Evolutionary conservation across 2,797 vertebrate genomes (phyloP).

Genomic region (Columba guinea): DNA sequence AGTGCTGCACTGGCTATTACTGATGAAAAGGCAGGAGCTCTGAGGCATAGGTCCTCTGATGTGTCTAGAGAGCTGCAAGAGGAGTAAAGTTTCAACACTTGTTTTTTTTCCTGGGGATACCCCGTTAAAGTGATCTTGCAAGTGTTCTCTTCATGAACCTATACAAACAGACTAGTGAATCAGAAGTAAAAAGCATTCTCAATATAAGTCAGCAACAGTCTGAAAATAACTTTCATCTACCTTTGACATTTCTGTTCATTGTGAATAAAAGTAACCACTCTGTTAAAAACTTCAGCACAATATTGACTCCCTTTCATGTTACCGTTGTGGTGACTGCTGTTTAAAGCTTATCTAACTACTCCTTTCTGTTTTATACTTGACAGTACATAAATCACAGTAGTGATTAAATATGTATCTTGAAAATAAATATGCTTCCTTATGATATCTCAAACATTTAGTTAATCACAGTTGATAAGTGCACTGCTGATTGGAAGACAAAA

Average conservation of each 20-base stretch:
- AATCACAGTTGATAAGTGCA: neutral
- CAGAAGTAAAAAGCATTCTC: neutral
- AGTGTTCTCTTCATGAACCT: neutral
- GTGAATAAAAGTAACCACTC: neutral
- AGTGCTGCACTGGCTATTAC: neutral
- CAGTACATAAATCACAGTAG: neutral
- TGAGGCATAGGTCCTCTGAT: neutral
- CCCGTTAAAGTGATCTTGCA: neutral
- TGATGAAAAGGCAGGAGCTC: neutral
- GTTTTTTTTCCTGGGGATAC: neutral
- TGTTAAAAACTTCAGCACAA: neutral
- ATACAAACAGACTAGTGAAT: neutral
- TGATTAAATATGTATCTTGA: neutral
- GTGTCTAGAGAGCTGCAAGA: neutral
- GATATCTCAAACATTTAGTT: neutral
- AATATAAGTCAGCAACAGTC: neutral
- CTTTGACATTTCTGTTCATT: neutral
- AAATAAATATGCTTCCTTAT: neutral
- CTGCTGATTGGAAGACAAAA: neutral
- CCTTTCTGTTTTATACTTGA: neutral
- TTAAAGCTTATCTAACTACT: neutral
- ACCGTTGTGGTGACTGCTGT: neutral
- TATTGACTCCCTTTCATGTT: neutral
- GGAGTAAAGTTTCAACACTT: neutral
- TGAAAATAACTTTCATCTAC: neutral